Evolutionary conservation across 2,113 vertebrate species (phyloP), one percentile per base, ranked within the genome.

Genomic region (Pituophis catenifer): DNA sequence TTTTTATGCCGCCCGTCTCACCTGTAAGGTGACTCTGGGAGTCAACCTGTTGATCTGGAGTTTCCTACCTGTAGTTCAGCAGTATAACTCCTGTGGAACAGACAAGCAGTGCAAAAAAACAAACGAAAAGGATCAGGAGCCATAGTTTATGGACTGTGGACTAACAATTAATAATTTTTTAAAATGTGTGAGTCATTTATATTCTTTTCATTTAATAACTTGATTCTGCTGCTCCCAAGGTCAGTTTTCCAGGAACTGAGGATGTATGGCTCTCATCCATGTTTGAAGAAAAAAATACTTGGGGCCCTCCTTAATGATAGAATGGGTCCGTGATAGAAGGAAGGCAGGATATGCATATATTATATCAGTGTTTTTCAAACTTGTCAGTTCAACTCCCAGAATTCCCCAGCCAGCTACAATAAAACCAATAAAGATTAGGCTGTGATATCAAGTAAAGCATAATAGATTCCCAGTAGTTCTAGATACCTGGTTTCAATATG

Each of bases 401-500:
- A 81, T 81, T 81, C 75, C 75, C 17, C 33, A 23, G 29, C n/a
- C 21, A 89, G 54, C 23, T 21, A 91, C 92, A 58, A 55, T 93
- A 62, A 90, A 26, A 52, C 21, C 57, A 86, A 44, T 44, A 44
- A 44, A 92, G 94, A 75, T 86, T 65, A 86, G 8, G 85, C 54
- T 90, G 3, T 5, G 65, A 19, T 86, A 38, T 90, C 33, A 50
- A 94, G 97, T 91, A 95, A 97, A 97, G 91, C 91, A 81, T 95
- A 96, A 97, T 96, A 92, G 90, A 93, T 95, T 93, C 91, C 86
- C 94, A 93, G 95, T 97, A 96, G 95, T 95, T 96, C 94, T 95
- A 70, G 95, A 92, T 38, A 33, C 19, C 17, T 7, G 26, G 0
- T 86, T 55, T 24, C 93, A 59, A 23, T 86, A 6, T 0, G 0